Conservation (phyloP, 1,140 invertebrate species). For the Drosophila nigromelanica region DNA sequence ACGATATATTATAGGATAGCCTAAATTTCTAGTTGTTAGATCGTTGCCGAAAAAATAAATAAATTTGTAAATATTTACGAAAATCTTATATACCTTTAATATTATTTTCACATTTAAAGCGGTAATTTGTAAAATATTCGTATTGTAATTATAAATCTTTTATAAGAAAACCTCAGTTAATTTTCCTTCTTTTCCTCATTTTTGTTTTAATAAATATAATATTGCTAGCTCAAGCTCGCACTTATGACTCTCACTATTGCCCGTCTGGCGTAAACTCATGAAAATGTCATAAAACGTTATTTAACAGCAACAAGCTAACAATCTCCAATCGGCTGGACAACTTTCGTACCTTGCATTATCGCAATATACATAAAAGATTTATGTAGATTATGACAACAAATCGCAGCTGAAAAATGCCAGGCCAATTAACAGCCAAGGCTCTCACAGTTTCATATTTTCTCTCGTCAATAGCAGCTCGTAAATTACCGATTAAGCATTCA, state of each 20-base stretch:
- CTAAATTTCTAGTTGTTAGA: background rate
- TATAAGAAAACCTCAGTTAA: no score
- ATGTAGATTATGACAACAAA: constrained; percentile 27
- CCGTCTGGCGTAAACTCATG: background rate
- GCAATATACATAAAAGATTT: constrained; percentile 26
- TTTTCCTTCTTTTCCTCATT: background rate
- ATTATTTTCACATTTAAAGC: background rate
- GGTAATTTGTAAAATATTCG: background rate
- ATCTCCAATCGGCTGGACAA: constrained; percentile 18
- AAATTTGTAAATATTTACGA: background rate
- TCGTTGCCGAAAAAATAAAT: background rate
- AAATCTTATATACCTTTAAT: no score
- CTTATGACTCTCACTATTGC: background rate
- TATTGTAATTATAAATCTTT: background rate
- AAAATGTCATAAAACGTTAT: constrained; percentile 20
- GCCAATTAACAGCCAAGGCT: constrained; percentile 38
- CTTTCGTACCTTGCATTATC: constrained; percentile 29
- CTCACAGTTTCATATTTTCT: constrained; percentile 18
- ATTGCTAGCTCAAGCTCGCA: background rate
- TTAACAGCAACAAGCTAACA: constrained; percentile 7
- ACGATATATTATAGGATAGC: no score
- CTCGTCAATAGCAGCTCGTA: constrained; percentile 26
- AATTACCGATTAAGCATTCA: constrained; percentile 26
- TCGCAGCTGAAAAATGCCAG: constrained; percentile 12
- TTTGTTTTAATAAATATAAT: background rate